phyloP scores from a whole-genome alignment of 2,797 vertebrate genomes.

The Tokudaia tokunoshimensis region DNA sequence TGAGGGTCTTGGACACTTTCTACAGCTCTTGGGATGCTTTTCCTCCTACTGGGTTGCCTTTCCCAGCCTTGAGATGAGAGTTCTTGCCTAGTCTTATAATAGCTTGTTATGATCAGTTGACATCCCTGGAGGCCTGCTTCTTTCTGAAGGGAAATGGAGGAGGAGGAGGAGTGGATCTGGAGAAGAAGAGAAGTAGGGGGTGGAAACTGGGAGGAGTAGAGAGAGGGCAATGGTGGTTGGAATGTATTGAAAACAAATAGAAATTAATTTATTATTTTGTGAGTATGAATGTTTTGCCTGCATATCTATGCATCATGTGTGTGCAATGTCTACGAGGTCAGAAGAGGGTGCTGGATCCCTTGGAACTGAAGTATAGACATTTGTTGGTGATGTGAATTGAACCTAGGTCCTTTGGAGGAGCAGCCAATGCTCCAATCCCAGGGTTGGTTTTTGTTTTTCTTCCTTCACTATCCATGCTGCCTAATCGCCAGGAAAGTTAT shows the following conservation, averaged over 20 bases:
- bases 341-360: neutral
- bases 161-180: neutral
- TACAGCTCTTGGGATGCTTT: neutral
- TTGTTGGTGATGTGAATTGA: neutral
- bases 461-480: neutral
- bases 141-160: neutral
- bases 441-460: neutral
- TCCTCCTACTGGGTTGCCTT: neutral
- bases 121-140: neutral
- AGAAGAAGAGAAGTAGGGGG: neutral
- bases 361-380: neutral
- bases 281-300: neutral
- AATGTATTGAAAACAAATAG: neutral
- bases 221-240: neutral
- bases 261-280: neutral
- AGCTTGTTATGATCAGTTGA: neutral
- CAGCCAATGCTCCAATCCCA: neutral
- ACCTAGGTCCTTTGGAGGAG: neutral
- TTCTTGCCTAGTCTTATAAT: neutral
- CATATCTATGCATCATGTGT: neutral
- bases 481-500: neutral
- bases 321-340: neutral
- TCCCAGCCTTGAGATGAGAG: neutral
- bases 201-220: neutral
- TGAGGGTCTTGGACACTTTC: neutral